Evolutionary conservation across 1,140 invertebrate species (phyloP), one percentile per base, ranked within the genome.

Genomic region (Lordiphosa mommai): DNA sequence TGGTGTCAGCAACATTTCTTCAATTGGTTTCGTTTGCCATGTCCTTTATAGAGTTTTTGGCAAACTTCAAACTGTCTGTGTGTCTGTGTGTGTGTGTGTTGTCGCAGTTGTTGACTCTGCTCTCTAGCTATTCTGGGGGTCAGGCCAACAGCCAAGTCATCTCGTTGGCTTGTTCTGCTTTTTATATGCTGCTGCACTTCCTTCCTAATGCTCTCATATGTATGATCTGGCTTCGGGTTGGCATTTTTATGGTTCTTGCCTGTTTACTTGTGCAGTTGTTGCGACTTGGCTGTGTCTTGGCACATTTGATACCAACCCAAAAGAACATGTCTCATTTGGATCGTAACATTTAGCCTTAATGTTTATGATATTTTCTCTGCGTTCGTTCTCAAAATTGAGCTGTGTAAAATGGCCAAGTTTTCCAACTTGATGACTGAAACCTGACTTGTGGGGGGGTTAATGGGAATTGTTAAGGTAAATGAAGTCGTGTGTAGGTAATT

Each of bases 1-100:
- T 68, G 72, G 77, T 77, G 73, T 77, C 73, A 77, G 73, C 73
- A 77, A 77, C 73, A 77, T 77, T 77, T 77, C 67, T 77, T 77
- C 73, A 77, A 77, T 77, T 77, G 73, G 73, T 77, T 77, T 77
- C 72, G 66, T 76, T 73, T 73, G 61, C 68, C 57, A 40, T 57
- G 67, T 72, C 57, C 65, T 56, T 72, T 57, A 60, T 65, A 57
- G 51, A 64, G 59, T 64, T 66, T 44, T 49, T 53, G 53, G 64
- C 55, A 61, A 52, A 52, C 41, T 60, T 59, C 56, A 69, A 53
- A 53, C 65, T 53, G 36, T 56, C 20, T 32, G 30, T 49, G 8
- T 30, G 16, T 44, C 10, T 49, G 17, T 34, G 13, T 63, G 20
- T 52, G 3, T 51, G 53, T 63, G 44, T 51, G 50, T 23, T 72